Percentiles rank a stretch among this genome's conserved stretches.
These are phyloP conservation scores for Conus betulinus DNA, from an alignment of 1,140 invertebrate species.

Conservation along the genomic window DNA sequence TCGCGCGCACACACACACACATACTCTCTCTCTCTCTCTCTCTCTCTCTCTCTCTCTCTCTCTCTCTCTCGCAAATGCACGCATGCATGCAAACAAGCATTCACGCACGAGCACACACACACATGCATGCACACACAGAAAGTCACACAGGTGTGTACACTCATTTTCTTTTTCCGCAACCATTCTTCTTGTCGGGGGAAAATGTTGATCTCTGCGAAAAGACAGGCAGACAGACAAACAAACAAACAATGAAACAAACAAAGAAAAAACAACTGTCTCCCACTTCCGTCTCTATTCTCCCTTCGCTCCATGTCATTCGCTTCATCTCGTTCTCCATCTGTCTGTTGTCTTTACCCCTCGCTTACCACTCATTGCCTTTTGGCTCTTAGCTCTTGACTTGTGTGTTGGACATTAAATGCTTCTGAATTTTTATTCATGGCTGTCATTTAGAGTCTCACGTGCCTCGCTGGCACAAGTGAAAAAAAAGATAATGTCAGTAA, in stretches of 20 bases:
- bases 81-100: too few relatives aligned
- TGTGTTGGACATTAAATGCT: too few relatives aligned
- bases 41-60: slow-evolving; percentile 5
- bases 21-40: background rate
- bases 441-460: too few relatives aligned
- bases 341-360: background rate
- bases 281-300: too few relatives aligned
- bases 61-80: background rate
- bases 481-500: too few relatives aligned
- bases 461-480: too few relatives aligned
- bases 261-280: background rate
- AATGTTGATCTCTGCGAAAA: background rate
- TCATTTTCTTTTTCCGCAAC: background rate
- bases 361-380: background rate
- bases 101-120: too few relatives aligned
- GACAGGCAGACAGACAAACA: too few relatives aligned
- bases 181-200: background rate
- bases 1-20: background rate
- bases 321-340: background rate
- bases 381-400: too few relatives aligned
- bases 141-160: background rate
- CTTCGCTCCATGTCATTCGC: too few relatives aligned
- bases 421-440: too few relatives aligned
- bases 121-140: too few relatives aligned
- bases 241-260: background rate